Percentiles rank a stretch among this genome's conserved stretches.
These are phyloP conservation scores for Psittacula echo DNA, from an alignment of 2,797 vertebrate species.

Conservation along the genomic window DNA sequence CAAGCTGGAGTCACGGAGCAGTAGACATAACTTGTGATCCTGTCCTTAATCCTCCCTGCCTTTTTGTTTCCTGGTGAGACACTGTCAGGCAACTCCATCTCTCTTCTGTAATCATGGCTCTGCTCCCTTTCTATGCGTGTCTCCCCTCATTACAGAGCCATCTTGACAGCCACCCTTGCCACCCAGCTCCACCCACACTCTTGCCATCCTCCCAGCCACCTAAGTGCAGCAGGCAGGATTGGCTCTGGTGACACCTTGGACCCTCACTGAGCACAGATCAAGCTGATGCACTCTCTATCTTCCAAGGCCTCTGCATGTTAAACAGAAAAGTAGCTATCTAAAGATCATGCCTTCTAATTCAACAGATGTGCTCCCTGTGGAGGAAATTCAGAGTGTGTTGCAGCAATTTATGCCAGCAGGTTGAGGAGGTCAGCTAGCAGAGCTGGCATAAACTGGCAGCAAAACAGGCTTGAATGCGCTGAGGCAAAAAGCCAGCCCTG, in stretches of 20 bases:
- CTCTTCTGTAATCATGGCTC: not conserved
- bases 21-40: not conserved
- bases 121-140: not conserved
- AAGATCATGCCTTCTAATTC: conserved; percentile 23
- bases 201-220: not conserved
- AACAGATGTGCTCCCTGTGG: not conserved
- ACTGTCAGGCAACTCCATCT: not conserved
- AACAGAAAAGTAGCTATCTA: not conserved
- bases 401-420: not conserved
- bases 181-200: not conserved
- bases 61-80: not conserved
- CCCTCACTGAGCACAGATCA: not conserved
- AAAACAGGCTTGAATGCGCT: not conserved
- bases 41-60: not conserved
- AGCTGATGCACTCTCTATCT: not conserved
- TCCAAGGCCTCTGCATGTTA: not conserved
- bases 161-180: not conserved
- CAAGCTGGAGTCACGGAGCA: not conserved
- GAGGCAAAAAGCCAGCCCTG: not conserved
- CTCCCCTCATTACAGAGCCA: not conserved
- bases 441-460: not conserved
- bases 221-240: not conserved
- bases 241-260: not conserved
- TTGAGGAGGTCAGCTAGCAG: not conserved
- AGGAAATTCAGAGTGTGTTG: conserved; percentile 17